A percentile compares a stretch with the other conserved stretches of the same genome.
phyloP scores from a whole-genome alignment of 2,113 vertebrate species.

The Tinamus guttatus region DNA sequence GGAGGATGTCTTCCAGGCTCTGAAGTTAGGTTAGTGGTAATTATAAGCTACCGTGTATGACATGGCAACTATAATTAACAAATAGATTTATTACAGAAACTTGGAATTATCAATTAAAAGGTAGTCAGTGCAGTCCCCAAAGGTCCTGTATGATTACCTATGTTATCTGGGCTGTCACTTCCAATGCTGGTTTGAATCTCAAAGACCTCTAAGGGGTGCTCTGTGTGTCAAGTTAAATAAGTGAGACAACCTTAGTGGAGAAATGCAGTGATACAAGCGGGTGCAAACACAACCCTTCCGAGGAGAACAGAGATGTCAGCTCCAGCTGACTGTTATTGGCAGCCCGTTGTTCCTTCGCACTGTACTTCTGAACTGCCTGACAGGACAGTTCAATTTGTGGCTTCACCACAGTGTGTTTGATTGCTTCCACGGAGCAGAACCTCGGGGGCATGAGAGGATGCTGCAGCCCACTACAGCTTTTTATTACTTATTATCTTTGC shows the following conservation, averaged over 20 bases:
- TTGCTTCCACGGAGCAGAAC: neutral
- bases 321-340: neutral
- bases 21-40: constrained; percentile 76
- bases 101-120: constrained; percentile 89
- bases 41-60: constrained; percentile 78
- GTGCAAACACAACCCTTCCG: constrained; percentile 29
- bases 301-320: constrained; percentile 28
- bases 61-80: constrained; percentile 82
- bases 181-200: constrained; percentile 83
- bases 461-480: neutral
- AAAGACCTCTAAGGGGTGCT: constrained; percentile 81
- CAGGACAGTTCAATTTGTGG: neutral
- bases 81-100: constrained; percentile 87
- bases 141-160: constrained; percentile 86
- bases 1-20: constrained; percentile 50
- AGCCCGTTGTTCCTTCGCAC: neutral
- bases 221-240: constrained; percentile 85
- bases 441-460: neutral
- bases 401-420: neutral
- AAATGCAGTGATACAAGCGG: constrained; percentile 46
- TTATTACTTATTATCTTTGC: neutral
- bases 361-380: neutral
- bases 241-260: constrained; percentile 68
- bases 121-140: constrained; percentile 76
- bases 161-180: constrained; percentile 87